These are phyloP conservation scores for Cephalopachus bancanus DNA, from an alignment of 2,797 vertebrate genomes.

Conservation along the genomic window DNA sequence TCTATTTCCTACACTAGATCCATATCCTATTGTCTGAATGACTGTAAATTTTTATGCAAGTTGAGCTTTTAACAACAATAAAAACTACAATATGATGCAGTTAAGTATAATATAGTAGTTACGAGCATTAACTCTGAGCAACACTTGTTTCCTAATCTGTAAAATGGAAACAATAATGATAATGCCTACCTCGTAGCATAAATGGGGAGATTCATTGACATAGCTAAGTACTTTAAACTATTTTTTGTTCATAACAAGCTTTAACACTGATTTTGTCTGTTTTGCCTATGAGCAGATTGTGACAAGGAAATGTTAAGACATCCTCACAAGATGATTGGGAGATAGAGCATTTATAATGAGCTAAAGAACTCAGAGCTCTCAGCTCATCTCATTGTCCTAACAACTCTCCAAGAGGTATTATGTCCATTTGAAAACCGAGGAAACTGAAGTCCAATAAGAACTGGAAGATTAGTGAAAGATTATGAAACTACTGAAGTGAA, in stretches of 20 bases:
- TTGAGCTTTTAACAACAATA: slow-evolving; percentile 13
- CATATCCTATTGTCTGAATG: neutral
- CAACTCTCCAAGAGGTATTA: neutral
- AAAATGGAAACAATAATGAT: neutral
- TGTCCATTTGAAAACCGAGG: neutral
- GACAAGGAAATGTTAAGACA: neutral
- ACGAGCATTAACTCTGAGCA: neutral
- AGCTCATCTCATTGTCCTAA: neutral
- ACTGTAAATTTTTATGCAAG: neutral
- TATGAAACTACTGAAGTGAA: neutral
- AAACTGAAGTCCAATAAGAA: neutral
- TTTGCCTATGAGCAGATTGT: neutral
- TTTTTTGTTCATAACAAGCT: neutral
- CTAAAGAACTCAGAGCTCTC: neutral
- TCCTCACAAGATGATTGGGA: neutral
- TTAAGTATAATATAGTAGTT: neutral
- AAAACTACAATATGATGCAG: neutral
- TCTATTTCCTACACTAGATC: neutral
- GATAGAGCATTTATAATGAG: neutral
- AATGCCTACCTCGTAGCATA: neutral
- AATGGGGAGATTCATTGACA: neutral
- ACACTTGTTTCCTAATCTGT: neutral
- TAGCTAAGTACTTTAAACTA: neutral
- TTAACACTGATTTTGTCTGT: neutral
- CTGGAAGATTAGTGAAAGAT: neutral